phyloP scores from a whole-genome alignment of 2,113 vertebrate species.

The Sylvia atricapilla region DNA sequence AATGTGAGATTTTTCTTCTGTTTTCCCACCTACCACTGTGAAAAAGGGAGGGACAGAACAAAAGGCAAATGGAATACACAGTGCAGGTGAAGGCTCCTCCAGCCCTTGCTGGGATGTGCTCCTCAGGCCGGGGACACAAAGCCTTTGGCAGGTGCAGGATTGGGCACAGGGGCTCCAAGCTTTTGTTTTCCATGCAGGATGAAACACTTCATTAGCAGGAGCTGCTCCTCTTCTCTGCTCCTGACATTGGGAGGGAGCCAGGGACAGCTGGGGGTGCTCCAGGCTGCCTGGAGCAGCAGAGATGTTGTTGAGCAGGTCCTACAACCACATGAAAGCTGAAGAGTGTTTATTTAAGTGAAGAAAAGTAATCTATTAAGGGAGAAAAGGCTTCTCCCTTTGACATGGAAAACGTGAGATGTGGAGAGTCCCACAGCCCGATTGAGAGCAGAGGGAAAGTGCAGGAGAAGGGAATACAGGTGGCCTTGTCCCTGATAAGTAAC shows the following conservation, averaged over 20 bases:
- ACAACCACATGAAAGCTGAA: rapidly evolving
- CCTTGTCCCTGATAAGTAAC: background rate
- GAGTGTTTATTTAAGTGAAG: background rate
- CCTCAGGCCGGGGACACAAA: background rate
- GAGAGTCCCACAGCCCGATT: background rate
- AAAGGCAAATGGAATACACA: background rate
- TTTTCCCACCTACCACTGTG: background rate
- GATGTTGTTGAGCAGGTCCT: background rate
- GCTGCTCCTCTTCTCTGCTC: background rate
- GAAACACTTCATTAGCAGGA: rapidly evolving
- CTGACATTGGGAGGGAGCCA: rapidly evolving
- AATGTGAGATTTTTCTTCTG: background rate
- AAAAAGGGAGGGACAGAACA: background rate
- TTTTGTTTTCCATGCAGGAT: background rate
- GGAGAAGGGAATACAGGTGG: background rate
- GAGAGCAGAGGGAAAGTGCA: background rate
- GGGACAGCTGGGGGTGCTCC: background rate
- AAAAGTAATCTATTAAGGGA: background rate
- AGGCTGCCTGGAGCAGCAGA: background rate
- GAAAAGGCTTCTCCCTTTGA: background rate
- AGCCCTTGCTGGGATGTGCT: background rate
- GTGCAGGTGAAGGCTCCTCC: background rate
- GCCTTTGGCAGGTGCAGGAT: background rate
- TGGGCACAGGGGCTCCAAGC: rapidly evolving
- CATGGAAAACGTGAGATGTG: rapidly evolving